phyloP scores from a whole-genome alignment of 1,140 invertebrate genomes.

The Drosophila athabasca region DNA sequence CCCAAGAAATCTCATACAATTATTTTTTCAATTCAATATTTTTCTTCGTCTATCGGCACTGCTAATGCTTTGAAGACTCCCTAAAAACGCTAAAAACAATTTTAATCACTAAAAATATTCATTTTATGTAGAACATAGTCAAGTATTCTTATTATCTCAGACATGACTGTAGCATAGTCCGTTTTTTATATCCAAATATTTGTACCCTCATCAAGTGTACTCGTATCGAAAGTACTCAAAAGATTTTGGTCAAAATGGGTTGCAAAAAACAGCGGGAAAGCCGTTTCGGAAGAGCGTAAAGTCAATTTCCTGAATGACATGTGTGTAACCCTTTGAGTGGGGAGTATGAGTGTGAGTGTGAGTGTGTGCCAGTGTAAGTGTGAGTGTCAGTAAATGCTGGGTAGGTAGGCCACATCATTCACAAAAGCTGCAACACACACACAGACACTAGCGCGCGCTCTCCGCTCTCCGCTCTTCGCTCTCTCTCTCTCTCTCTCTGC shows the following conservation, averaged over 20 bases:
- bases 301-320: constrained; percentile 60
- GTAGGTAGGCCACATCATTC: constrained; percentile 65
- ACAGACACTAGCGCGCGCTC: constrained; percentile 8
- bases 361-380: constrained; percentile 11
- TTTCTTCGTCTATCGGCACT: no score
- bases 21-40: no score
- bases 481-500: neutral
- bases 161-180: no score
- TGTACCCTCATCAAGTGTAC: no score
- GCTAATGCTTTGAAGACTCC: no score
- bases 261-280: neutral
- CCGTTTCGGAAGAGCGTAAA: constrained; percentile 31
- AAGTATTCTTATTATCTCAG: no score
- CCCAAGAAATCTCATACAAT: no score
- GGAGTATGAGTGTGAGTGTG: constrained; percentile 17
- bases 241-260: constrained; percentile 13
- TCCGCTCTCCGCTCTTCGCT: constrained; percentile 2
- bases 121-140: no score
- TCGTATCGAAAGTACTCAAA: neutral
- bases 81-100: no score
- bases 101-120: no score
- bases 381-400: constrained; percentile 17
- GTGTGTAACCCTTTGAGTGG: constrained; percentile 1
- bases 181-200: no score
- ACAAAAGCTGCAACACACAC: constrained; percentile 57